Base-by-base conservation (phyloP, 2,888 invertebrate genomes). In the Atethmia centrago region DNA sequence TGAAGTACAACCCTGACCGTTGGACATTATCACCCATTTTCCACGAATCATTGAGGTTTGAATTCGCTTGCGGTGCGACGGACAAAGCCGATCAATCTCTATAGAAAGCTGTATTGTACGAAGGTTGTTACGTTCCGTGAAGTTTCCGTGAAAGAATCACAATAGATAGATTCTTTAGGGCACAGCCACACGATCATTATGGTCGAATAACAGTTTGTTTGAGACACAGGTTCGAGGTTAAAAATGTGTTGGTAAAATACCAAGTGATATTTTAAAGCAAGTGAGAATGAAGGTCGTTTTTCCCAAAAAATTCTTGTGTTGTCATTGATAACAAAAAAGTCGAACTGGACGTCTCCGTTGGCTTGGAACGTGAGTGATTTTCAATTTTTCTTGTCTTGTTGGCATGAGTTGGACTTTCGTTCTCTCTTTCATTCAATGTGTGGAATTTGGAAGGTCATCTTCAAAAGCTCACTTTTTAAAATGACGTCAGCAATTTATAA, bases 41-140 rank as follows among this genome's bases (percentile, higher is more conserved):
- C 80, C 88, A 87, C 87, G 85, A 91, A 83, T 88, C 87, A 90
- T 88, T 89, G 89, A 88, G 84, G 86, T 88, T 87, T 88, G 84
- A 88, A 90, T 90, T 87, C 83, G 87, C 88, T 89, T 87, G 88
- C 87, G 87, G 88, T 89, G 77, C 85, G 83, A 79, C 83, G 82
- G 85, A 88, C 89, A 88, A 88, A 87, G 87, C 85, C 83, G 82
- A 86, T 74, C 87, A 86, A 82, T 88, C 83, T 85, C 71, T 87
- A 88, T 71, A 81, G 87, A 88, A 89, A 88, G 86, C 86, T 83
- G 71, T 71, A 77, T 86, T 84, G 78, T 84, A 73, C 75, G 83
- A 85, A 88, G 82, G 80, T 79, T 72, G 82, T 81, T 83, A 83
- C 74, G 78, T 82, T 79, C 77, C 82, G 77, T 80, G 73, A 80